Conservation (phyloP, 2,888 invertebrate genomes). For the Hoplodrina ambigua region DNA sequence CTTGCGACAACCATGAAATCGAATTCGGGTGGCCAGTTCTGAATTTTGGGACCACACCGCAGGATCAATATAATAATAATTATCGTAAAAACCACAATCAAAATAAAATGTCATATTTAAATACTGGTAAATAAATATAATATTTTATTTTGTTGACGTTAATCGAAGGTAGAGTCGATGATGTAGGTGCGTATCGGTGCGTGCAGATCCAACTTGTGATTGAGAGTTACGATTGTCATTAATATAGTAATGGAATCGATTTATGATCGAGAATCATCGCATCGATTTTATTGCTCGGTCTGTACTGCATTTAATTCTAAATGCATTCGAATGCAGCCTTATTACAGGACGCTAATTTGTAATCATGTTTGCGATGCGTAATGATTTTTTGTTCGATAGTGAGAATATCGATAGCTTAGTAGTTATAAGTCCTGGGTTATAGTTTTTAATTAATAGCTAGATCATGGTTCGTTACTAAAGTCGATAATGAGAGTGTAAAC, state of each 20-base stretch:
- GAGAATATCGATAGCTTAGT: conserved; percentile 13
- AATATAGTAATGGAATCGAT: conserved; percentile 85
- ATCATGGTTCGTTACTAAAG: conserved; percentile 1
- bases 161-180: conserved; percentile 63
- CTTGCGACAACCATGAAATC: conserved; percentile 25
- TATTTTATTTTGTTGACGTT: conserved; percentile 69
- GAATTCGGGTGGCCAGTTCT: conserved; percentile 21
- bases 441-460: conserved; percentile 55
- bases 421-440: conserved; percentile 3
- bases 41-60: conserved; percentile 40
- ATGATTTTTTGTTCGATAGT: conserved; percentile 36
- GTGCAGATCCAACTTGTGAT: conserved; percentile 79
- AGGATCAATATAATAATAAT: conserved; percentile 24
- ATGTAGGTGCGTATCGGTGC: conserved; percentile 73
- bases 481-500: conserved; percentile 27
- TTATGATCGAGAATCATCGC: conserved; percentile 82
- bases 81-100: conserved; percentile 22
- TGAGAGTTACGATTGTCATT: conserved; percentile 86
- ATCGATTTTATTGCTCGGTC: conserved; percentile 77
- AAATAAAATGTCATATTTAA: conserved; percentile 60
- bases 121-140: conserved; percentile 27
- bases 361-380: conserved; percentile 68
- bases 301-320: conserved; percentile 75
- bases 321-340: conserved; percentile 71
- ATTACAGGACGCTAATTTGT: conserved; percentile 75